Evolutionary conservation across 2,113 vertebrate species (phyloP), one percentile per base, ranked within the genome.

Genomic region (Cepphus grylle): DNA sequence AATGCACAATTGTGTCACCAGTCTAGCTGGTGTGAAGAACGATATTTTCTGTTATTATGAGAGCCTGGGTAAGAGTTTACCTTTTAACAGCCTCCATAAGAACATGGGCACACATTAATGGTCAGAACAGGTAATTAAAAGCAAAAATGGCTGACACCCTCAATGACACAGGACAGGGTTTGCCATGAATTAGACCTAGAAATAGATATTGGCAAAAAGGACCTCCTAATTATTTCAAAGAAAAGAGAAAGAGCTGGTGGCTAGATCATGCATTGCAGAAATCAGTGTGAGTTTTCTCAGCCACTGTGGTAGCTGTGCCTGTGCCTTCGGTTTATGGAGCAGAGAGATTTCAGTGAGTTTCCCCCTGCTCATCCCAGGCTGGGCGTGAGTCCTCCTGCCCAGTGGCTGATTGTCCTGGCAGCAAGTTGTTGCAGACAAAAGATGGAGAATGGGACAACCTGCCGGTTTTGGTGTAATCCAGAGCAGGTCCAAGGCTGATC

Each of bases 1-100:
- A 97, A 79, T 93, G 88, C 12, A 1, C 73, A 93, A 96, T 90
- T 95, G 89, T 93, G 71, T 86, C 91, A 94, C 70, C 84, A 95
- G 84, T 72, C 86, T 95, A 79, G 53, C 77, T 34, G 0, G 77
- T 61, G 83, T 85, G 86, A 86, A 96, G 90, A 94, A 91, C 0
- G 5, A 20, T 45, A 40, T 91, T 93, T 95, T 94, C 86, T 91
- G 62, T 72, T 95, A 66, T 85, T 95, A 82, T 0, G 1, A 88
- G 67, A 94, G 66, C 66, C 73, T 95, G 86, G 78, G 91, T 81
- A 93, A 93, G 76, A 93, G 50, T 78, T 84, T 93, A 15, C 86
- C 62, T 93, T 95, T 94, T 93, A 89, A 94, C 87, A 94, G 84
- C 8, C 26, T 95, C 56, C 66, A 17, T 62, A 90, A 94, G 93